Base-by-base conservation (phyloP, 1,140 invertebrate genomes). In the Hermetia illucens region DNA sequence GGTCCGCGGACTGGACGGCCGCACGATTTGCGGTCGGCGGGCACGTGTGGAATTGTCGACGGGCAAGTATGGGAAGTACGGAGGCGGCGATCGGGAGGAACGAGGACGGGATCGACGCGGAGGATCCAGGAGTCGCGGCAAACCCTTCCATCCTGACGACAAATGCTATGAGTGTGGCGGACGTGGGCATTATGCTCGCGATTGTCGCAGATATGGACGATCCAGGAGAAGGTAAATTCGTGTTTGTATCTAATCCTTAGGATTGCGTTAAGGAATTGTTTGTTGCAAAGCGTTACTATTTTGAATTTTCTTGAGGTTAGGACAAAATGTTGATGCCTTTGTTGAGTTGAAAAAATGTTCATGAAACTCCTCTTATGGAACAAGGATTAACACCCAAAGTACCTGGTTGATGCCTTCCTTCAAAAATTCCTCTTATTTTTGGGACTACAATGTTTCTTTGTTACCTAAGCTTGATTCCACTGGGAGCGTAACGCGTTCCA, bases 31-130 rank as follows among this genome's bases (percentile, higher is more conserved):
- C 65, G 90, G 90, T 3, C 71, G 82, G 37, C 65, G 88, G 27
- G 86, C 88, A n/a, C 72, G 90, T 34, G 90, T 95, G 2, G 91
- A 96, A 62, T 71, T 87, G 58, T 93, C 88, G 1, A 91, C 85
- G 55, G 88, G 88, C 4, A 85, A 78, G 64, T 69, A 75, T 36
- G 72, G 79, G 25, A n/a, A n/a, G n/a, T 71, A 75, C 38, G 69
- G 71, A 20, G 70, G 78, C 2, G 65, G 69, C n/a, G 63, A 53
- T 1, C 44, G 48, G 24, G 24, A 27, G 24, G 24, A 27, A 27
- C 8, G 24, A n/a, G n/a, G 8, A 9, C 24, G 24, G 24, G n/a
- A n/a, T 8, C 8, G 24, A n/a, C 8, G 8, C 8, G 40, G 51
- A 3, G 47, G 52, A 0, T 59, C 63, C 5, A 60, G 58, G 2